phyloP scores from a whole-genome alignment of 2,888 invertebrate species.

The Teleogryllus oceanicus region DNA sequence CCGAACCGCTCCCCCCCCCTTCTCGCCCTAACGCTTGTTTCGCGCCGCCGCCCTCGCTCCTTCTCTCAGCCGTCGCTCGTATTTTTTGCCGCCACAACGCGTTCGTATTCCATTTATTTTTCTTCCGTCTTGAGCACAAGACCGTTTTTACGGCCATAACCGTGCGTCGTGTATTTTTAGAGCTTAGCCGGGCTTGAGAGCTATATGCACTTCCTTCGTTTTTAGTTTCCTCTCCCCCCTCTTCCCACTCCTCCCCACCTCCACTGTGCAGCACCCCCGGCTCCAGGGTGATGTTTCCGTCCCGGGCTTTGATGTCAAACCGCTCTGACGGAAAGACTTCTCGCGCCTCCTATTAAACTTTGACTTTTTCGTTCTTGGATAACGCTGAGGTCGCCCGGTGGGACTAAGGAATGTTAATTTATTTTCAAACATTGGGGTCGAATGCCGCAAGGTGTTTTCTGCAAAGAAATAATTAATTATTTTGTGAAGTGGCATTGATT shows the following conservation, averaged over 20 bases:
- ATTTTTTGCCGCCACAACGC: background rate
- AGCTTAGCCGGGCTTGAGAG: background rate
- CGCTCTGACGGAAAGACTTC: background rate
- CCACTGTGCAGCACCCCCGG: background rate
- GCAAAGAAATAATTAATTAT: too few relatives aligned
- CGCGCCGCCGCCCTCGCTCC: background rate
- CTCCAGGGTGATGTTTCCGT: background rate
- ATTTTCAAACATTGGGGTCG: too few relatives aligned
- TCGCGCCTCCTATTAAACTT: too few relatives aligned
- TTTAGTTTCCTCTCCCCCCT: background rate
- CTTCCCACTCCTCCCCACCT: background rate
- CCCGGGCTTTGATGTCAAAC: background rate
- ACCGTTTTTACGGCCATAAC: background rate
- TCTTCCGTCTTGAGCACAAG: background rate
- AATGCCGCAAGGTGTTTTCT: too few relatives aligned
- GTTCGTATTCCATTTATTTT: background rate
- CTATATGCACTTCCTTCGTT: constrained; percentile 3
- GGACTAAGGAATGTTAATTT: too few relatives aligned
- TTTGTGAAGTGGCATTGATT: too few relatives aligned
- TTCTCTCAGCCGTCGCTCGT: background rate
- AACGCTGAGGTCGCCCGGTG: too few relatives aligned
- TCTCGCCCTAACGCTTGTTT: background rate
- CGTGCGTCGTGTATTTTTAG: constrained; percentile 1
- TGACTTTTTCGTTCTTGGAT: too few relatives aligned
- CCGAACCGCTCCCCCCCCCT: background rate